Evolutionary conservation across 2,113 vertebrate species (phyloP).

Genomic region (Campylorhamphus procurvoides): DNA sequence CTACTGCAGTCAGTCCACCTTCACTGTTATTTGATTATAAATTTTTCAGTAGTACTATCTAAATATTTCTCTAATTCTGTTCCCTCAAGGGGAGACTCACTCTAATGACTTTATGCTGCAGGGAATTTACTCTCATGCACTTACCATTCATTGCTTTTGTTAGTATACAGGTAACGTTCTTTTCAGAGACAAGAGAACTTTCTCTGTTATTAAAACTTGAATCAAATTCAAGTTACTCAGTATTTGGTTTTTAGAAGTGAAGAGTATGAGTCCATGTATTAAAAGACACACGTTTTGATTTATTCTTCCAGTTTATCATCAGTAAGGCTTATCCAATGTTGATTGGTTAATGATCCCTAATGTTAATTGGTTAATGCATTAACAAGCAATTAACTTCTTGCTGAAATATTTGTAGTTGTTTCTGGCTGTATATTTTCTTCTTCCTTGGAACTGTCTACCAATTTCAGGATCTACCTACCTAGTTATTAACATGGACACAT

Average conservation of each 20-base stretch:
- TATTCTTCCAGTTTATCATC: not conserved
- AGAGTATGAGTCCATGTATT: not conserved
- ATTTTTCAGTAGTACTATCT: not conserved
- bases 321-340: not conserved
- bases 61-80: conserved; percentile 19
- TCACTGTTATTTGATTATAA: not conserved
- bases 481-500: not conserved
- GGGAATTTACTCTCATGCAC: not conserved
- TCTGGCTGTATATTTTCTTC: not conserved
- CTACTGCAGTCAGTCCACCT: not conserved
- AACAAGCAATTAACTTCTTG: not conserved
- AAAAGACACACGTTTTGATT: not conserved
- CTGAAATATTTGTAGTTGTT: not conserved
- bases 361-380: not conserved
- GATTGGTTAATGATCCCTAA: not conserved
- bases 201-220: not conserved
- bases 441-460: not conserved
- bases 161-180: not conserved
- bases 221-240: not conserved
- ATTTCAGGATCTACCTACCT: not conserved
- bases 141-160: not conserved
- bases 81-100: not conserved
- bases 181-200: not conserved
- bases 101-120: not conserved
- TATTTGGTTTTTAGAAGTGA: not conserved